Evolutionary conservation across 1,140 invertebrate species (phyloP).

Genomic region (Psix sp.): DNA sequence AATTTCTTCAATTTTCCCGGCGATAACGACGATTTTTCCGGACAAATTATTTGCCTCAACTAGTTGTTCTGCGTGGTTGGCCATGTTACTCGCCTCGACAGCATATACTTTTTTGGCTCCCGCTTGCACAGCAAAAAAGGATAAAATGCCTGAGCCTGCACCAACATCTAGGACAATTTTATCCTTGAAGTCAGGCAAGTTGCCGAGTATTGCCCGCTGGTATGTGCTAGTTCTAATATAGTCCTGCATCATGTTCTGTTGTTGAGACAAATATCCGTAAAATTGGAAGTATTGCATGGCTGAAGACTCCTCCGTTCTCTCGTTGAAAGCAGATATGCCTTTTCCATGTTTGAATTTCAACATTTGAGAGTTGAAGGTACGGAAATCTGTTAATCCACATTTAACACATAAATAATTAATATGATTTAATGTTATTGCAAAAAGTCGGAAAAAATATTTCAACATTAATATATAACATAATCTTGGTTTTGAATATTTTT

Average conservation of each 20-base stretch:
- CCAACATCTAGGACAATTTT: constrained; percentile 95
- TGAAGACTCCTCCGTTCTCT: constrained; percentile 97
- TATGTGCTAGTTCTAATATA: constrained; percentile 99
- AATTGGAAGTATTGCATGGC: constrained; percentile 99
- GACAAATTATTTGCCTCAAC: constrained; percentile 93
- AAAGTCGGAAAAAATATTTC: too few species aligned
- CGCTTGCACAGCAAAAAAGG: constrained; percentile 98
- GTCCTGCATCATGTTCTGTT: constrained; percentile 99
- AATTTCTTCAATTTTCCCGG: constrained; percentile 99
- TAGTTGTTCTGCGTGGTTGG: constrained; percentile 94
- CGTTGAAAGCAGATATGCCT: constrained; percentile 92
- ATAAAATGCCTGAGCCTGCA: constrained; percentile 94
- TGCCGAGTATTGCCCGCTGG: constrained; percentile 96
- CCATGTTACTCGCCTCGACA: constrained; percentile 99
- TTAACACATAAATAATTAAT: too few species aligned
- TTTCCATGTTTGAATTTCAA: constrained; percentile 87
- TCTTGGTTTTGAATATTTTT: too few species aligned
- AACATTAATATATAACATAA: too few species aligned
- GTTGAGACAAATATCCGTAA: constrained; percentile 98
- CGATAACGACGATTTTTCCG: constrained; percentile 92
- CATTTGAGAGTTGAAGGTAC: constrained; percentile 86
- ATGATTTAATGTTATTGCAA: too few species aligned
- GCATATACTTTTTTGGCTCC: constrained; percentile 98
- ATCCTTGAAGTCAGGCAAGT: constrained; percentile 94
- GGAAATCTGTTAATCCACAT: constrained; percentile 81